Evolutionary conservation across 2,113 vertebrate genomes (phyloP), one percentile per base, ranked within the genome.

Genomic region (Procavia capensis): DNA sequence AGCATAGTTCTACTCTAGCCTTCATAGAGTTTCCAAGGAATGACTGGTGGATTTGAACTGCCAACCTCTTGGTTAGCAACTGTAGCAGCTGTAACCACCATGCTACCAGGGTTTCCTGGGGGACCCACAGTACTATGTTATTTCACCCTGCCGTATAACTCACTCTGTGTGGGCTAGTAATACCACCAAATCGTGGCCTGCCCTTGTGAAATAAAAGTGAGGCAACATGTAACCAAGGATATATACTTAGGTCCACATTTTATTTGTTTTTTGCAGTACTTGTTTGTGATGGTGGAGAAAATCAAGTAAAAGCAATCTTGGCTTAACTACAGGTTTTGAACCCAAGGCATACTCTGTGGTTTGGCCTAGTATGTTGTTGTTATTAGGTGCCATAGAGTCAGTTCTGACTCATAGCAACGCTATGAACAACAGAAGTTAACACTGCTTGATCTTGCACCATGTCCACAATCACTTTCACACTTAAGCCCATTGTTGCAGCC

Each of bases 201-300:
- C 74, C 80, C 66, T 81, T 24, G 5, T 64, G 70, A 91, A 91
- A 17, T 91, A 59, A 6, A 79, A 83, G 25, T 43, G 20, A 92
- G 4, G 13, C 43, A 90, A 74, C 72, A 85, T n/a, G 24, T 20
- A 95, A 14, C 68, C 66, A 27, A 24, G 29, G n/a, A n/a, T 10
- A 88, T 6, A 66, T 78, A 27, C n/a, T 41, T 82, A 9, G 22
- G 31, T 96, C 43, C 19, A 75, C 81, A 92, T 95, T 86, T 90
- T 25, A 82, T 85, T 85, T 88, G 17, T 83, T 34, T 22, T 34
- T 24, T 87, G 39, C 16, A 36, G 29, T 90, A 39, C 19, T 82
- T 88, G 66, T 89, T 91, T 91, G 22, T 50, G 8, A 0, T 74
- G 54, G n/a, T n/a, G 7, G 22, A 96, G 27, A 66, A 85, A 95